phyloP scores from a whole-genome alignment of 1,140 invertebrate genomes.

The Zaprionus camerounensis region DNA sequence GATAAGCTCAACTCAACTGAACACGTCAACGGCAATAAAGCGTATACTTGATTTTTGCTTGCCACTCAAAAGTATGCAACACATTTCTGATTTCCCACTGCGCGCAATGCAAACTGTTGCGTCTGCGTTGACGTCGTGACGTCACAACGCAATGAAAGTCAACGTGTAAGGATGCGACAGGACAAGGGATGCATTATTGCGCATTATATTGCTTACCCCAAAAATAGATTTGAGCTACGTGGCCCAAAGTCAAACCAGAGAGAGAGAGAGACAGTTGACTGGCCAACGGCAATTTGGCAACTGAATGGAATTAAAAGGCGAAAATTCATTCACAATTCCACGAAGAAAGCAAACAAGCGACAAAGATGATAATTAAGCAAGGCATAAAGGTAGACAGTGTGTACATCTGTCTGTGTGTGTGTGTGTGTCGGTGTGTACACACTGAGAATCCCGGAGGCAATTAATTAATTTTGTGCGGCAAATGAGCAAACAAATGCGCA shows the following conservation, averaged over 20 bases:
- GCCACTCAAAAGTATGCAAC: slow-evolving; percentile 34
- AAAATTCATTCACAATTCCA: slow-evolving; percentile 15
- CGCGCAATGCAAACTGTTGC: background rate
- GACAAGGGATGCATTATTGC: background rate
- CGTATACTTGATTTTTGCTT: slow-evolving; percentile 19
- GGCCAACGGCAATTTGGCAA: slow-evolving; percentile 19
- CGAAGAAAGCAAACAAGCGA: slow-evolving; percentile 31
- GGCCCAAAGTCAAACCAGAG: background rate
- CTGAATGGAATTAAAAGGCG: slow-evolving; percentile 7
- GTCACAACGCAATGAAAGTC: background rate
- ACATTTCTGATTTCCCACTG: background rate
- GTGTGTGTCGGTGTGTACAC: slow-evolving; percentile 7
- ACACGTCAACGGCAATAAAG: background rate
- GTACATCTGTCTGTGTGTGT: background rate
- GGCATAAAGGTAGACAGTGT: background rate
- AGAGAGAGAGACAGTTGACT: too few species aligned
- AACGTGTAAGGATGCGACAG: background rate
- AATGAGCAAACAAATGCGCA: slow-evolving; percentile 46
- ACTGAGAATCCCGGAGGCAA: slow-evolving; percentile 11
- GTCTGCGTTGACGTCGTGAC: slow-evolving; percentile 10
- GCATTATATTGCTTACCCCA: slow-evolving; percentile 14
- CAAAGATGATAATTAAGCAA: slow-evolving; percentile 36
- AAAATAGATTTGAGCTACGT: slow-evolving; percentile 14
- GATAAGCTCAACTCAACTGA: background rate
- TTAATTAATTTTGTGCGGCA: slow-evolving; percentile 40